Evolutionary conservation across 2,888 invertebrate genomes (phyloP), one percentile per base, ranked within the genome.

Genomic region (Anticlea derivata): DNA sequence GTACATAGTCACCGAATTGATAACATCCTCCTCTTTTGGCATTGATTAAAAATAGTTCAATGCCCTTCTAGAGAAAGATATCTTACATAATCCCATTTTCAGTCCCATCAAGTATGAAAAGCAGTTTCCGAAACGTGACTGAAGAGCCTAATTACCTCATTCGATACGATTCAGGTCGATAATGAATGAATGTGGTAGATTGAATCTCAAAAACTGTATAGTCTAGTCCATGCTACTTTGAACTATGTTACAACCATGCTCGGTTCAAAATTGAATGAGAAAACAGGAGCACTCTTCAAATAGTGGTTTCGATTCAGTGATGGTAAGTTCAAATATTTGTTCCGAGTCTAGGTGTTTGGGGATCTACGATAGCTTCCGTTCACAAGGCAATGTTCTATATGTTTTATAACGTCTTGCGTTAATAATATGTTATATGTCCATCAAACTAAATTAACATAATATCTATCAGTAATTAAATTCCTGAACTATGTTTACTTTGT

Each of bases 1-100:
- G n/a, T n/a, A n/a, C n/a, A n/a, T n/a, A n/a, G n/a, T n/a, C n/a
- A n/a, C n/a, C n/a, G n/a, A n/a, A n/a, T n/a, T n/a, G n/a, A n/a
- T n/a, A n/a, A n/a, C n/a, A n/a, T n/a, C n/a, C n/a, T n/a, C n/a
- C n/a, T n/a, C n/a, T n/a, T n/a, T n/a, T n/a, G n/a, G n/a, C n/a
- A n/a, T n/a, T n/a, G n/a, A n/a, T n/a, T n/a, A n/a, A n/a, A n/a
- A n/a, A n/a, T n/a, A n/a, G n/a, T n/a, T n/a, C n/a, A n/a, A n/a
- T n/a, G n/a, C n/a, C n/a, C n/a, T n/a, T n/a, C n/a, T n/a, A n/a
- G n/a, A n/a, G n/a, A n/a, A n/a, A n/a, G n/a, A n/a, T n/a, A n/a
- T n/a, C n/a, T n/a, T n/a, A n/a, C n/a, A n/a, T 23, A 44, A 45
- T n/a, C 27, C 29, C n/a, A 29, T 35, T 45, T 45, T 4, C 22